Percentiles rank a stretch among this genome's conserved stretches.
phyloP scores from a whole-genome alignment of 2,113 vertebrate genomes.

The Cyprinodon tularosa region DNA sequence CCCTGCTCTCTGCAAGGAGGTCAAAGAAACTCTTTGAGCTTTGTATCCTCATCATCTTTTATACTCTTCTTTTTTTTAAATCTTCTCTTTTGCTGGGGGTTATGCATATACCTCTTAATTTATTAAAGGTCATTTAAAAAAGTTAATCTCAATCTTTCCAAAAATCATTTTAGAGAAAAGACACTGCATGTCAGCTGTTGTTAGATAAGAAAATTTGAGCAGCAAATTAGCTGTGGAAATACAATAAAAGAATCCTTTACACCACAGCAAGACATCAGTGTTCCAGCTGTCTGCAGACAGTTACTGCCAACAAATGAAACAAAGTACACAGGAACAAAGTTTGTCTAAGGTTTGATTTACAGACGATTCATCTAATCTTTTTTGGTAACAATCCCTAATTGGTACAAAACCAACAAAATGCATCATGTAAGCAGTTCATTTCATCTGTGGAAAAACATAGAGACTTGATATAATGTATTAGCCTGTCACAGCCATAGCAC shows the following conservation, averaged over 20 bases:
- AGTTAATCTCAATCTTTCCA: neutral
- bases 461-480: no score
- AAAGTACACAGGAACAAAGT: no score
- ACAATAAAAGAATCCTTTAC: neutral
- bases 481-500: no score
- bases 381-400: no score
- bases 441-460: no score
- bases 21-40: constrained; percentile 30
- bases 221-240: neutral
- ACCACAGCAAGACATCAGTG: no score
- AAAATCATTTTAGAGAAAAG: neutral
- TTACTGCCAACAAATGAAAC: no score
- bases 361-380: no score
- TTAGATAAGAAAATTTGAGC: neutral
- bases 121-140: neutral
- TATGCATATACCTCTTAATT: neutral
- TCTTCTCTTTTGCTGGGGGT: neutral
- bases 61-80: constrained; percentile 11
- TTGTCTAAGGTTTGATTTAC: no score
- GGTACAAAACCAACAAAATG: no score
- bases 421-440: no score
- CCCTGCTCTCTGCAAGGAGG: constrained; percentile 40
- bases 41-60: constrained; percentile 5
- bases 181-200: neutral
- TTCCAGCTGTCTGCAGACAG: no score